phyloP scores from a whole-genome alignment of 2,113 vertebrate genomes.

The Mandrillus leucophaeus region DNA sequence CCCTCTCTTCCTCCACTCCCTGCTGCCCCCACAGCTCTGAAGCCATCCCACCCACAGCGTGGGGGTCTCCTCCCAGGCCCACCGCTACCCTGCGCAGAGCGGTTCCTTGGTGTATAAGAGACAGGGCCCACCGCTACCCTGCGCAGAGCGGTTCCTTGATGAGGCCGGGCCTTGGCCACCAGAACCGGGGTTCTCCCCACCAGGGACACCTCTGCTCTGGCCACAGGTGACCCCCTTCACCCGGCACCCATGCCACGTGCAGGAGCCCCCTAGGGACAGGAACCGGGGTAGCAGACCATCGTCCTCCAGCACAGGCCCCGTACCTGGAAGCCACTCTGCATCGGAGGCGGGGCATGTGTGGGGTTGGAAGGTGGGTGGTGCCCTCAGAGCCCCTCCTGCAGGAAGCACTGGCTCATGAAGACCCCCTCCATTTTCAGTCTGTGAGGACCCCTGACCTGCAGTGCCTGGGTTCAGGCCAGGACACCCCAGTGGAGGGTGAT shows the following conservation, averaged over 20 bases:
- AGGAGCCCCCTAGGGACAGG: background rate
- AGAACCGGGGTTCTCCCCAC: background rate
- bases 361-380: background rate
- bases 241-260: fast-evolving
- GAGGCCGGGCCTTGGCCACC: background rate
- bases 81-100: fast-evolving
- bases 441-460: fast-evolving
- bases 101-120: too few species aligned
- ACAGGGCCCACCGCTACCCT: fast-evolving
- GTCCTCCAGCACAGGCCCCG: too few species aligned
- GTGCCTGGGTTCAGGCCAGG: background rate
- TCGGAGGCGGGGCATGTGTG: background rate
- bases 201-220: background rate
- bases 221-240: background rate
- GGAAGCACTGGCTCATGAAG: background rate
- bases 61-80: background rate
- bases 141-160: fast-evolving
- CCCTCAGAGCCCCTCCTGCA: background rate
- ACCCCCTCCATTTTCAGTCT: background rate
- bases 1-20: background rate
- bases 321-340: background rate
- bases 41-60: fast-evolving
- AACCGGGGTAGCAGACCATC: fast-evolving
- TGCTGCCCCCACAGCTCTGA: background rate
- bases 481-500: too few species aligned